These are phyloP conservation scores for Littorina saxatilis DNA, from an alignment of 1,140 invertebrate species.

Conservation along the genomic window DNA sequence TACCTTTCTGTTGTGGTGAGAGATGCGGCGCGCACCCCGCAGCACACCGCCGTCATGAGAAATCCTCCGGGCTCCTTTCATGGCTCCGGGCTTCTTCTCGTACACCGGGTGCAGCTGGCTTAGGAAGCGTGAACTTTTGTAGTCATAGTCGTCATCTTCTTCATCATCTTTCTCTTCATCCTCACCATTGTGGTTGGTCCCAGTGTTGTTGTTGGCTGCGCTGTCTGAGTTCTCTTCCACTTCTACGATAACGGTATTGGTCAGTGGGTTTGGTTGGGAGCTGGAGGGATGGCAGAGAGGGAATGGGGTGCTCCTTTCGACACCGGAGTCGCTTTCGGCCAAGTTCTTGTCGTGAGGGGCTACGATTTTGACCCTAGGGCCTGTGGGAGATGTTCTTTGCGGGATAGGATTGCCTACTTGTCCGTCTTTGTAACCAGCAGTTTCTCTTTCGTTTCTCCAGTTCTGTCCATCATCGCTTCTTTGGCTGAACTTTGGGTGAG, in stretches of 20 bases:
- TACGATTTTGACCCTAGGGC: neutral
- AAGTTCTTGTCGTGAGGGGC: neutral
- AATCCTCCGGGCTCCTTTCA: slow-evolving; percentile 12
- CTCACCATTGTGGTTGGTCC: neutral
- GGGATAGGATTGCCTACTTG: neutral
- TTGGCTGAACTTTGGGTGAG: neutral
- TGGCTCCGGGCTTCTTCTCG: slow-evolving; percentile 18
- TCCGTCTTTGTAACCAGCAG: neutral
- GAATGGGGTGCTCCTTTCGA: slow-evolving; percentile 19
- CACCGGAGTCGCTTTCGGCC: slow-evolving; percentile 25
- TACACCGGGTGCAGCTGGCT: slow-evolving; percentile 15
- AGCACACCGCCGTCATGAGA: slow-evolving; percentile 16
- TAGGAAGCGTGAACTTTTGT: neutral
- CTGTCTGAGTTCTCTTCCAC: neutral
- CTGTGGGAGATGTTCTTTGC: too few species aligned
- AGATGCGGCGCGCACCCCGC: slow-evolving; percentile 2
- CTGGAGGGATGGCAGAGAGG: neutral
- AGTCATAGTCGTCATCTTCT: neutral
- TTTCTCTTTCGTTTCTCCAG: neutral
- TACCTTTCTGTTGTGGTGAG: slow-evolving; percentile 14
- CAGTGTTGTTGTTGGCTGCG: neutral
- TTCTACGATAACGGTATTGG: neutral
- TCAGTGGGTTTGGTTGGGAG: neutral
- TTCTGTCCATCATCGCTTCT: too few species aligned
- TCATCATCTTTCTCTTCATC: neutral